Evolutionary conservation across 2,888 invertebrate species (phyloP).

Genomic region (Drosophila putrida): DNA sequence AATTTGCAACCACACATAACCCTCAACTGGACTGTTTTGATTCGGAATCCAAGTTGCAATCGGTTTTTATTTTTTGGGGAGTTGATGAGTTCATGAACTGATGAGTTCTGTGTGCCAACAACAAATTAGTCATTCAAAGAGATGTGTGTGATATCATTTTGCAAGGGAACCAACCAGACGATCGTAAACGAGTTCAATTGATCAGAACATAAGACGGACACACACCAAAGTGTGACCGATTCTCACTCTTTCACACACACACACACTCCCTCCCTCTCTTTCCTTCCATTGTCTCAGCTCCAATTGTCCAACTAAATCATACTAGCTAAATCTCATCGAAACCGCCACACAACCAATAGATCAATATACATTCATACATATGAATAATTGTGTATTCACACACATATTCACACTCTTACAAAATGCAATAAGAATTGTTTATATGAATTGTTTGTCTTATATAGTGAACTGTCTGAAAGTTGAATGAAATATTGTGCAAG

Average conservation of each 20-base stretch:
- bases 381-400: background rate
- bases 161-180: constrained; percentile 22
- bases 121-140: constrained; percentile 54
- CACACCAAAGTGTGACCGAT: background rate
- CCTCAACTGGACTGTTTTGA: constrained; percentile 38
- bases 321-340: constrained; percentile 71
- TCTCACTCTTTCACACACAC: background rate
- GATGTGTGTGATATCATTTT: constrained; percentile 50
- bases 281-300: constrained; percentile 28
- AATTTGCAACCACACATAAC: constrained; percentile 32
- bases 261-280: constrained; percentile 1
- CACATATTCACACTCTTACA: constrained; percentile 22
- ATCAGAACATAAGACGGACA: constrained; percentile 28
- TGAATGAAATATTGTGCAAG: constrained; percentile 37
- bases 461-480: constrained; percentile 24
- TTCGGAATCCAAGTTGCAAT: constrained; percentile 6
- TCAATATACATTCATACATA: constrained; percentile 32
- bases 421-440: constrained; percentile 44
- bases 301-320: constrained; percentile 67
- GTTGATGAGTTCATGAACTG: constrained; percentile 40
- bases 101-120: constrained; percentile 43
- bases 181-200: constrained; percentile 64
- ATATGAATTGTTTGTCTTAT: constrained; percentile 31
- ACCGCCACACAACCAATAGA: constrained; percentile 62
- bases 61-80: constrained; percentile 29